Evolutionary conservation across 1,140 invertebrate genomes (phyloP), one percentile per base, ranked within the genome.

Genomic region (Ceratina calcarata): DNA sequence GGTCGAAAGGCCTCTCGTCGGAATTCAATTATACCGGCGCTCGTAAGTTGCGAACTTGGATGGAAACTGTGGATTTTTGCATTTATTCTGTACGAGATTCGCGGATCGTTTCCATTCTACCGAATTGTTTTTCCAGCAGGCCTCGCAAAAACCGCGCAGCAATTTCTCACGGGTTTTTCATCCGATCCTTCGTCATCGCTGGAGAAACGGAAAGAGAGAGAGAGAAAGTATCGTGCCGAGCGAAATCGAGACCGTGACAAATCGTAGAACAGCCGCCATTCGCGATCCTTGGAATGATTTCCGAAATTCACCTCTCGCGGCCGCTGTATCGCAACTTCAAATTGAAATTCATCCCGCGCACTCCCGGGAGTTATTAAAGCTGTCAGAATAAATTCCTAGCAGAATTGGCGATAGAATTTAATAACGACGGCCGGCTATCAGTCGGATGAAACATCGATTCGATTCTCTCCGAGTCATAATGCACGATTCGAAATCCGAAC

Each of bases 301-400:
- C 32, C 24, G 24, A 64, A 74, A 73, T 18, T 10, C 16, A 3
- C 18, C 45, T 37, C 15, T 32, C 53, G 22, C 22, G 53, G 16
- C 18, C 49, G 8, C n/a, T 27, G 24, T 37, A 51, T 18, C 45
- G 64, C 22, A 18, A 62, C 62, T 22, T 60, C 60, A 66, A 32
- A 77, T 77, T 77, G 58, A 77, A 77, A 77, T 77, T 77, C 74
- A 77, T 77, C 74, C 55, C 37, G 37, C 66, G 51, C 15, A 27
- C 66, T 53, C 64, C 27, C 22, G 15, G 32, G 16, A 53, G 66
- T 77, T 69, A 77, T 70, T 77, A 77, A 77, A 77, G 66, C 66
- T 60, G 74, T 70, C 66, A 45, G 74, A 58, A 70, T 77, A 77
- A 77, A 77, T 77, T 77, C 61, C 37, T 45, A 45, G 22, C 24